These are phyloP conservation scores for Drosophila paracracens DNA, from an alignment of 2,888 invertebrate genomes.

Conservation along the genomic window DNA sequence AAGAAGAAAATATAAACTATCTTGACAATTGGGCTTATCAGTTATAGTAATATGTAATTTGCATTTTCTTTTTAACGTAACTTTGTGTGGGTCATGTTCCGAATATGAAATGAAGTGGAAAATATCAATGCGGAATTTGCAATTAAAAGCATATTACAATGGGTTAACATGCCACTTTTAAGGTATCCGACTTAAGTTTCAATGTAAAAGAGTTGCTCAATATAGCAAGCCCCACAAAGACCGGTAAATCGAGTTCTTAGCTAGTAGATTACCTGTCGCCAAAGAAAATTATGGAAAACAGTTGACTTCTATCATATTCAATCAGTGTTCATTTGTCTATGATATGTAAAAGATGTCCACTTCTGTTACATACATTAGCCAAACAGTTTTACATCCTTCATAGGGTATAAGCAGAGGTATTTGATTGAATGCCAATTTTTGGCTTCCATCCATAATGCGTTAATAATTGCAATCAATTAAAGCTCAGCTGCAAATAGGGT, in stretches of 20 bases:
- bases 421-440: neutral
- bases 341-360: neutral
- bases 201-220: slow-evolving; percentile 7
- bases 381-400: neutral
- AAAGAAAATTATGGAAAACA: neutral
- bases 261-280: neutral
- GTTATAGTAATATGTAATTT: neutral
- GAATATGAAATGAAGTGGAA: slow-evolving; percentile 1
- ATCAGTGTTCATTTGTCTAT: neutral
- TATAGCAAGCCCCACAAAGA: slow-evolving; percentile 13
- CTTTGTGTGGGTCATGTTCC: neutral
- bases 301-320: neutral
- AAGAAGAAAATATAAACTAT: neutral
- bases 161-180: slow-evolving; percentile 46
- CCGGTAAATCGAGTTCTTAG: neutral
- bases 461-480: slow-evolving; percentile 4
- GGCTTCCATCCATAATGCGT: neutral
- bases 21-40: neutral
- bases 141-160: slow-evolving; percentile 1
- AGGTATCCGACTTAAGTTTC: slow-evolving; percentile 41
- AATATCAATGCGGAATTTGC: neutral
- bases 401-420: neutral
- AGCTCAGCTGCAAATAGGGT: neutral
- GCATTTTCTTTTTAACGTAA: neutral
- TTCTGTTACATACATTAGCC: neutral